Evolutionary conservation across 2,797 vertebrate species (phyloP), one percentile per base, ranked within the genome.

Genomic region (Podargus strigoides): DNA sequence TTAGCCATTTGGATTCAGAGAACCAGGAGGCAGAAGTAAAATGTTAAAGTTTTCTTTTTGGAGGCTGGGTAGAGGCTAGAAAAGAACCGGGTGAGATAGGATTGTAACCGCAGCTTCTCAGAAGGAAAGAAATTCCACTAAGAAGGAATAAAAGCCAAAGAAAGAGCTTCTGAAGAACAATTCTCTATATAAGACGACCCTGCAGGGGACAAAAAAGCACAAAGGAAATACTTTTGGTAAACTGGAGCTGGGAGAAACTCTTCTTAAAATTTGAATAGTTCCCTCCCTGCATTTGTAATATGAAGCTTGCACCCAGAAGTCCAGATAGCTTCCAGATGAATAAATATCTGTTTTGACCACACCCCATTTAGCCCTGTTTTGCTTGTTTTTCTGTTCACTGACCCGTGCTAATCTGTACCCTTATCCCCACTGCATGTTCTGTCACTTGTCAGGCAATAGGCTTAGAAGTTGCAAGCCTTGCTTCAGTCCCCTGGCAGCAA

Each of bases 401-500:
- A 69, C 62, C 52, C 0, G 0, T 32, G 59, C 59, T 94, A 88
- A 91, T 87, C 83, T 47, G 66, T 12, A 37, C 83, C 36, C 42
- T 89, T 72, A 90, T 46, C 66, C 46, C 26, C 0, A 0, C 59
- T 88, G 80, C 30, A 44, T 30, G 59, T 73, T 78, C 88, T 84
- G 88, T 74, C 91, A 74, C 77, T 95, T 87, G 73, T 37, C 93
- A 83, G 73, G 77, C 80, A 90, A 84, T 50, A 81, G 0, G 5
- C 86, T 91, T 74, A 46, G 56, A 89, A 95, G 93, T 77, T 21
- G 10, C 64, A 53, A 79, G 70, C 60, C 92, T 87, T 87, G 74
- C 67, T 86, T 64, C 63, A 60, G 86, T 80, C 59, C 49, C 80
- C 94, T 90, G 95, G 95, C 94, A 97, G 92, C 92, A 93, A 95